phyloP scores from a whole-genome alignment of 2,797 vertebrate species.

The Thunnus albacares region DNA sequence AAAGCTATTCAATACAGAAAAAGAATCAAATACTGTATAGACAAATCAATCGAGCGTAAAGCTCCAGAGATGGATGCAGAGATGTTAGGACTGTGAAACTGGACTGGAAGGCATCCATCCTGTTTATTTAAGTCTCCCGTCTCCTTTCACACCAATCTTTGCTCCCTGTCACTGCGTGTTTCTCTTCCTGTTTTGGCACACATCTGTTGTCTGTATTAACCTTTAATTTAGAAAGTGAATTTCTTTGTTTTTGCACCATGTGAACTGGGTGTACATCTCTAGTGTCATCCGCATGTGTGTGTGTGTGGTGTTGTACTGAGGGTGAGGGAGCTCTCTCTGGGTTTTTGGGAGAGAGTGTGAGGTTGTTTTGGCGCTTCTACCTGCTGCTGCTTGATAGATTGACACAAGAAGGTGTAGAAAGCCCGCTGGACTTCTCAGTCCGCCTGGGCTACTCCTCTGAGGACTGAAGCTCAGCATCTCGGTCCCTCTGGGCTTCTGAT shows the following conservation, averaged over 20 bases:
- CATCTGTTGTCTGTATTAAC: conserved; percentile 80
- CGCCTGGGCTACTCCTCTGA: conserved; percentile 51
- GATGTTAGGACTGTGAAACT: conserved; percentile 85
- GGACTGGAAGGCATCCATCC: conserved; percentile 81
- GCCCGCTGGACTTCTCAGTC: conserved; percentile 50
- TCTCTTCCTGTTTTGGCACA: conserved; percentile 66
- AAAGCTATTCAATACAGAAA: conserved; percentile 85
- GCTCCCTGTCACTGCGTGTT: conserved; percentile 46
- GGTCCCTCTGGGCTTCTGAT: conserved; percentile 84
- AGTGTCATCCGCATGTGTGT: conserved; percentile 46
- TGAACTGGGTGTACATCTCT: conserved; percentile 57
- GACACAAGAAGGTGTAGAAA: conserved; percentile 63
- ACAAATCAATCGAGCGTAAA: conserved; percentile 85
- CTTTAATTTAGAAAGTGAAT: conserved; percentile 79
- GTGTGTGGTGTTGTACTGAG: conserved; percentile 39
- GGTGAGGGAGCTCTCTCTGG: conserved; percentile 48
- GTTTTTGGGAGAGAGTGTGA: conserved; percentile 44
- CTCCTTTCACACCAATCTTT: conserved; percentile 59
- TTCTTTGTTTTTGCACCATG: conserved; percentile 63
- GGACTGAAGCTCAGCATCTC: conserved; percentile 64
- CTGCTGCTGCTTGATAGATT: conserved; percentile 80
- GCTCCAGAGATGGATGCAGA: conserved; percentile 85
- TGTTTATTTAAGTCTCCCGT: conserved; percentile 59
- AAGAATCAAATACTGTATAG: conserved; percentile 84
- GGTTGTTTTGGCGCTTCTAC: conserved; percentile 70